Base-by-base conservation (phyloP, 2,113 vertebrate species). In the Cromileptes altivelis region DNA sequence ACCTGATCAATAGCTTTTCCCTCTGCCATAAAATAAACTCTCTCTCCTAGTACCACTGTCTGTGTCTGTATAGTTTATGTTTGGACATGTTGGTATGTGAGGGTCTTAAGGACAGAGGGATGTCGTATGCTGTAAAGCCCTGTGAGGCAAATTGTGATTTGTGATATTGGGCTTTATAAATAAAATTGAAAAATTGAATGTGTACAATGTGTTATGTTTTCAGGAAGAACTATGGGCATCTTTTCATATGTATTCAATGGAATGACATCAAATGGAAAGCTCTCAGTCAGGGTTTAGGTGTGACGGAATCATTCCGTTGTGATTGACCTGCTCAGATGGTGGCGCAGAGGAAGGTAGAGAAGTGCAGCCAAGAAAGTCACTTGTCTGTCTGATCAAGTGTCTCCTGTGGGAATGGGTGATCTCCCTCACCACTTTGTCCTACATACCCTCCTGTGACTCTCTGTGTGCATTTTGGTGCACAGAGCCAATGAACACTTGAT, bases 261-360 rank as follows among this genome's bases (percentile, higher is more conserved):
- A 25, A 47, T 65, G 78, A 52, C 70, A 33, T 61, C 7, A 6
- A 13, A 62, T 15, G 64, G 52, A 69, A 60, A 69, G 68, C 18
- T 63, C 47, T 63, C 47, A 1, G 86, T 80, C 73, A 60, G 85
- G 88, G 75, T 68, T 64, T 42, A 70, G 75, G 50, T 25, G 10
- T 52, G 57, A 70, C 0, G 42, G 3, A 56, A 14, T 40, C 19
- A 21, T 2, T 78, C 19, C 42, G 61, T 49, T 55, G 69, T 80
- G 86, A 90, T 21, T 88, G 87, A 91, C 72, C 47, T 61, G 84
- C 80, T 86, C 58, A 90, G 90, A 84, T 89, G 89, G 60, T 14
- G 47, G 7, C 6, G 50, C 75, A 78, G 69, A 82, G 50, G 37
- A 23, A 69, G 88, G 67, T 53, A 60, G 40, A 58, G 37, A 49